Base-by-base conservation (phyloP, 2,113 vertebrate species). In the Lutjanus erythropterus region DNA sequence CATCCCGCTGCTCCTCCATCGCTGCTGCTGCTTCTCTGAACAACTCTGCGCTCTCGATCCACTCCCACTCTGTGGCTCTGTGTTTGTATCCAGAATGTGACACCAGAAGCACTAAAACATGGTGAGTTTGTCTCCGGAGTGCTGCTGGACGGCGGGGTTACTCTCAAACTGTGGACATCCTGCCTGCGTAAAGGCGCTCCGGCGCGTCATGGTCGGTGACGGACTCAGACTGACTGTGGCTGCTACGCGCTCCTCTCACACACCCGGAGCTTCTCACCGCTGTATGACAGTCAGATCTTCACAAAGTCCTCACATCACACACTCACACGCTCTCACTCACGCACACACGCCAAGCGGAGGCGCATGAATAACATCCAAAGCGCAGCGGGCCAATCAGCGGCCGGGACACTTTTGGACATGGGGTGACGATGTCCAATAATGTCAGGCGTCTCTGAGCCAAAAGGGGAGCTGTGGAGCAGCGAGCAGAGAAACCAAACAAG, bases 211-310 rank as follows among this genome's bases (percentile, higher is more conserved):
- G 87, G 91, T 91, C 81, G 86, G 84, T 85, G 70, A 85, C 92
- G 92, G 90, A 66, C 92, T 62, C 62, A 86, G 83, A 89, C 91
- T 90, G 93, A 84, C 92, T 93, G 82, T 61, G 86, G 61, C 6
- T 67, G 78, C 47, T 93, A 86, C 91, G 88, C 94, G 83, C 86
- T 65, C 73, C 86, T 71, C 85, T 77, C 87, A 83, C 83, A 88
- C 91, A 82, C 64, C 61, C 83, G 18, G 21, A 82, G 90, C 74
- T 89, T 71, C 82, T n/a, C 81, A 87, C 71, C 86, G 92, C 93
- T 95, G 93, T 93, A 85, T 96, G 94, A 95, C 96, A 95, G 93
- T 89, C 90, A 82, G 89, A 86, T 92, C 90, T 93, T 94, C 92
- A 92, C 93, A 91, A 93, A 95, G 93, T 94, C 94, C 91, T 93